Conservation (phyloP, 1,140 invertebrate species). For the Cataglyphis hispanica region DNA sequence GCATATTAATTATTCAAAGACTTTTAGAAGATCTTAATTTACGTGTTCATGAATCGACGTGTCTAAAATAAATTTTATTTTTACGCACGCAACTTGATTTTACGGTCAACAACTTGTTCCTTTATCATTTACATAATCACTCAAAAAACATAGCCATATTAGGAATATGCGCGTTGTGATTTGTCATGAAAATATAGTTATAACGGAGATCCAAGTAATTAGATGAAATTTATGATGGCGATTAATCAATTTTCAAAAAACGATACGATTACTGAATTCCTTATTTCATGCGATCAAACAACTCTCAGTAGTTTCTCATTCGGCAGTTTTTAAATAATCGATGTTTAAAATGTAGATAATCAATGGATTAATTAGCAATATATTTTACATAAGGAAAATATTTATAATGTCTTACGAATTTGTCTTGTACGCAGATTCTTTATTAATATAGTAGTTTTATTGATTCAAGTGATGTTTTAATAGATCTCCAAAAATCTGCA, state of each 20-base stretch:
- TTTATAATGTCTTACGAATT: not conserved
- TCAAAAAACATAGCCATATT: constrained; percentile 4
- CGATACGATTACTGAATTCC: not conserved
- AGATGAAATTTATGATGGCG: constrained; percentile 43
- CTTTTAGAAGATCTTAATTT: constrained; percentile 2
- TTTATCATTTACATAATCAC: constrained; percentile 59
- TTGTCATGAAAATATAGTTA: constrained; percentile 38
- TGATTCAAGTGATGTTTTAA: not conserved
- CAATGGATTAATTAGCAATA: not conserved
- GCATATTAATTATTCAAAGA: not conserved
- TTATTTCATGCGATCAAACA: not conserved
- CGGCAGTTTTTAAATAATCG: constrained; percentile 11
- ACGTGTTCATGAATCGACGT: not conserved
- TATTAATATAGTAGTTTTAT: not conserved
- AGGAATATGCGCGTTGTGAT: constrained; percentile 17
- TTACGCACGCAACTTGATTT: not conserved
- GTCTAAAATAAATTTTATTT: constrained; percentile 35
- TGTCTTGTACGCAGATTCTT: no score
- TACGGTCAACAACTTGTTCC: constrained; percentile 31
- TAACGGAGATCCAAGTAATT: constrained; percentile 41
- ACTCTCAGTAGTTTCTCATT: not conserved
- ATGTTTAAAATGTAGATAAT: not conserved
- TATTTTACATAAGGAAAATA: not conserved
- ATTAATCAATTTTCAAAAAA: constrained; percentile 41
- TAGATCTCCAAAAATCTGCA: not conserved